phyloP scores from a whole-genome alignment of 2,888 invertebrate species.

The Himalopsyche tibetana region DNA sequence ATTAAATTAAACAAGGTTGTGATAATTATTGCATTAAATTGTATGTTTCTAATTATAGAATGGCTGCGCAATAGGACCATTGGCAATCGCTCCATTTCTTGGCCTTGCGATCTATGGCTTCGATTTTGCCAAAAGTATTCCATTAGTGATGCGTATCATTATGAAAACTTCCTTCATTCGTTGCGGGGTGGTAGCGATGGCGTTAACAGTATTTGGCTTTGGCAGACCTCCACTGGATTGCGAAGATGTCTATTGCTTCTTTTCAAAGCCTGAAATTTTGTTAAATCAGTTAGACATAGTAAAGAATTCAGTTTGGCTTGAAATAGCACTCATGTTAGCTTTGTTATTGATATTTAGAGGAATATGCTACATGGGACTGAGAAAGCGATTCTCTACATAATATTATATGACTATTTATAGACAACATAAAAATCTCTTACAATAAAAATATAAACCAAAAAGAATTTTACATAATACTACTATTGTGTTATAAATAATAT shows the following conservation, averaged over 20 bases:
- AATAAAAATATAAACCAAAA: too few species aligned
- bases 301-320: constrained; percentile 77
- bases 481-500: neutral
- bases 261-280: constrained; percentile 80
- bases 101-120: constrained; percentile 84
- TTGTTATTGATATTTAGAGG: constrained; percentile 78
- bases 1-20: too few species aligned
- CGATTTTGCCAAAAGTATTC: constrained; percentile 81
- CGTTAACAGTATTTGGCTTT: constrained; percentile 81
- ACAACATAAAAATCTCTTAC: constrained; percentile 44
- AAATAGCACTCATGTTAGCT: constrained; percentile 75
- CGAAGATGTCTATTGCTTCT: constrained; percentile 80
- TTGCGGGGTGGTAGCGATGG: constrained; percentile 80
- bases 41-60: constrained; percentile 74
- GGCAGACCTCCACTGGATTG: constrained; percentile 78
- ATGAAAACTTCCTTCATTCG: constrained; percentile 83
- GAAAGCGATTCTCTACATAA: constrained; percentile 76
- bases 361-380: constrained; percentile 78
- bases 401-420: constrained; percentile 39
- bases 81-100: constrained; percentile 81
- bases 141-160: constrained; percentile 78
- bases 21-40: neutral
- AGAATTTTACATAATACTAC: too few species aligned
- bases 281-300: constrained; percentile 79
- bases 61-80: constrained; percentile 82